Conservation (phyloP, 2,888 invertebrate genomes). For the Diarsia dahlii region DNA sequence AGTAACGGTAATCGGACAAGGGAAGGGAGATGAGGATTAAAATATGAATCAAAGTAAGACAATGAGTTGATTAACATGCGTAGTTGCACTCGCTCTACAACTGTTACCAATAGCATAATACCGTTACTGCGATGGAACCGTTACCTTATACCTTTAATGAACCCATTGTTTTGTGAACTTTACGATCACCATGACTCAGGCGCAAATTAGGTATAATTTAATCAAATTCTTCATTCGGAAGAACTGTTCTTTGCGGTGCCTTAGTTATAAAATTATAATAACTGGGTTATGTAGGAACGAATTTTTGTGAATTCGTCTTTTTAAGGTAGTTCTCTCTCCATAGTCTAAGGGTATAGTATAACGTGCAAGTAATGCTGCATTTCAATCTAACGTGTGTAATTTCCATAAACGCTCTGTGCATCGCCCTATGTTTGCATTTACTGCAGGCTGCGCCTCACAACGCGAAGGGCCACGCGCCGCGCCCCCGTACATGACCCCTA, state of each 20-base stretch:
- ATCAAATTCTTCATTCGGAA: slow-evolving; percentile 10
- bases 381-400: no score
- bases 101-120: slow-evolving; percentile 41
- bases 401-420: no score
- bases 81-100: slow-evolving; percentile 46
- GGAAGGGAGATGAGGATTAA: not conserved
- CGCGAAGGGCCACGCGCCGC: no score
- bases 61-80: slow-evolving; percentile 52
- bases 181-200: slow-evolving; percentile 16
- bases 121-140: slow-evolving; percentile 55
- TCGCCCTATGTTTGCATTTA: no score
- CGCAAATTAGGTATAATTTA: slow-evolving; percentile 29
- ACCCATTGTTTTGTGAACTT: slow-evolving; percentile 43
- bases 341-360: not conserved
- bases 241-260: not conserved
- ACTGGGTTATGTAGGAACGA: not conserved
- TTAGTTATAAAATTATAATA: not conserved
- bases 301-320: not conserved
- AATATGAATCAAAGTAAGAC: slow-evolving; percentile 44
- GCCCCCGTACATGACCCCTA: no score
- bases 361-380: no score
- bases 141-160: slow-evolving; percentile 64
- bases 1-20: no score
- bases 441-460: no score
- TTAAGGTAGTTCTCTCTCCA: not conserved